Evolutionary conservation across 2,888 invertebrate species (phyloP).

Genomic region (Fragum sueziense): DNA sequence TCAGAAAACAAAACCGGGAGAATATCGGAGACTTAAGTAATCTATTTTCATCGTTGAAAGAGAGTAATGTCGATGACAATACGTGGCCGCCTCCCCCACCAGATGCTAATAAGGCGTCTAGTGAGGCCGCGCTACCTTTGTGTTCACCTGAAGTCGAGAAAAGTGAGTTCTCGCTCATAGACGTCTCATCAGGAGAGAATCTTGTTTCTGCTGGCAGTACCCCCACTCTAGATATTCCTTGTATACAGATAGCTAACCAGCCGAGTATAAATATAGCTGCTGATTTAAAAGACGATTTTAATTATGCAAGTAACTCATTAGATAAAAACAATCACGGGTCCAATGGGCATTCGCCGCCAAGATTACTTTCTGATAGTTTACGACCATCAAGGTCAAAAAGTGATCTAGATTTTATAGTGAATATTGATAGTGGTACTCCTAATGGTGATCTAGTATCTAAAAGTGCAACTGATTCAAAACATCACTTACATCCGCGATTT

Average conservation of each 20-base stretch:
- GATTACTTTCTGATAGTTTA: neutral
- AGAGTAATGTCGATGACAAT: conserved; percentile 31
- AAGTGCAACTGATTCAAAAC: neutral
- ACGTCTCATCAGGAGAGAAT: conserved; percentile 12
- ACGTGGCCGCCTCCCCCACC: neutral
- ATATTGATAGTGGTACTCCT: neutral
- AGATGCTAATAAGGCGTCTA: neutral
- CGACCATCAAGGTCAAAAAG: neutral
- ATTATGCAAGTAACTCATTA: neutral
- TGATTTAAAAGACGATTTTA: conserved; percentile 14
- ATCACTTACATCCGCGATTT: conserved; percentile 4
- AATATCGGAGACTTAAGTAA: conserved; percentile 23
- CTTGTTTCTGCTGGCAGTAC: conserved; percentile 17
- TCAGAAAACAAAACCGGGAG: conserved; percentile 60
- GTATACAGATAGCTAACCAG: neutral
- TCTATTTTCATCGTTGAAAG: conserved; percentile 27
- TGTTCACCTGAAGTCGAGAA: conserved; percentile 6
- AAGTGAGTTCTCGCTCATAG: conserved; percentile 7
- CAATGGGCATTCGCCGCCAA: neutral
- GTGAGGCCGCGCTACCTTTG: neutral
- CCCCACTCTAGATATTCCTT: conserved; percentile 1
- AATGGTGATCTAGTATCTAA: conserved; percentile 2
- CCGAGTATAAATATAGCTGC: conserved; percentile 14
- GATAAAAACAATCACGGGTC: neutral
- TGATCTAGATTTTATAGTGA: neutral